Conservation (phyloP, 2,888 invertebrate species). For the Agelastica alni region DNA sequence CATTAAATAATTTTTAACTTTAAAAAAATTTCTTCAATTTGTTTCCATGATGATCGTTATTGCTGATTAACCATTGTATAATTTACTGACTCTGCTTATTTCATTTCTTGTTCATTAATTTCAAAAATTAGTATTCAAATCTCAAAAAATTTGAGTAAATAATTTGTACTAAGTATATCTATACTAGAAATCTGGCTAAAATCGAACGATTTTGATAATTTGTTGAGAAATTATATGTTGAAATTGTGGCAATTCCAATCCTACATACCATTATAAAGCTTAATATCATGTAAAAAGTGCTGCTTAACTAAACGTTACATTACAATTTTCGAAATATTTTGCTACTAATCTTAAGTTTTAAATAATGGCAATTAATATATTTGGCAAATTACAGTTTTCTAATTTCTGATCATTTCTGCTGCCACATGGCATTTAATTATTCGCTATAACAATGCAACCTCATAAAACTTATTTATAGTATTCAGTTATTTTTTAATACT, state of each 20-base stretch:
- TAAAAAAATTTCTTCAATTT: background rate
- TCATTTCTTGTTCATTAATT: too few relatives aligned
- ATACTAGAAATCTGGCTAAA: conserved; percentile 12
- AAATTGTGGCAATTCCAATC: conserved; percentile 10
- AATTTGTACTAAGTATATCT: conserved; percentile 11
- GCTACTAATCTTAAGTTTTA: conserved; percentile 10
- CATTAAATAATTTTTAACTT: background rate
- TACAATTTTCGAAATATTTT: conserved; percentile 12
- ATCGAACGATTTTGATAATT: background rate
- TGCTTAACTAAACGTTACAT: conserved; percentile 18
- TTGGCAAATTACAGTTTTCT: conserved; percentile 14
- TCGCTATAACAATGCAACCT: too few relatives aligned
- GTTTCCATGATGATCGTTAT: too few relatives aligned
- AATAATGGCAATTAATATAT: conserved; percentile 16
- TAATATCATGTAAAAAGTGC: conserved; percentile 18
- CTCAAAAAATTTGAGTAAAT: conserved; percentile 13
- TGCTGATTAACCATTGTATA: too few relatives aligned
- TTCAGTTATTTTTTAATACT: too few relatives aligned
- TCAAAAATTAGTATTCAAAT: too few relatives aligned
- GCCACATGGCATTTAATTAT: too few relatives aligned
- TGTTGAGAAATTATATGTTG: background rate
- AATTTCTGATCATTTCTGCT: conserved; percentile 13
- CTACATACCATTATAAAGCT: conserved; percentile 11
- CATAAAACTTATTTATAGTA: too few relatives aligned
- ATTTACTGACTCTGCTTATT: too few relatives aligned